Evolutionary conservation across 2,888 invertebrate genomes (phyloP), one percentile per base, ranked within the genome.

Genomic region (Dasypogon diadema): DNA sequence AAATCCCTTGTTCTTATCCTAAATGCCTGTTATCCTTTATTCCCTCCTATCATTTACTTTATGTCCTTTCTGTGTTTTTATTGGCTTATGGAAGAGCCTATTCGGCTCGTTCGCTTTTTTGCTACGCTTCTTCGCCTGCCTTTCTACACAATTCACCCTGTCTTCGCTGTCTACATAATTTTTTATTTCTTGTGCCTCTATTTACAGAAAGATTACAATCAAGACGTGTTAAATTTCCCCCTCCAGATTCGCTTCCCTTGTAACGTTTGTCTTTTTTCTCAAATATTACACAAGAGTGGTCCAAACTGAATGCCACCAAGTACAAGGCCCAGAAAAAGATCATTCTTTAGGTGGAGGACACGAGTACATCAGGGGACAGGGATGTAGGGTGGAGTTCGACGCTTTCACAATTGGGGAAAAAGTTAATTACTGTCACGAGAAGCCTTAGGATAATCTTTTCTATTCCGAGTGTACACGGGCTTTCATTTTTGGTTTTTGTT

Each of bases 121-220:
- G 2, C 18, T 5, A 12, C 12, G 30, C 8, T 30, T 30, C 30
- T 8, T 12, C 21, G 8, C 48, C 48, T 21, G 14, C 12, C 12
- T 51, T 16, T 51, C 2, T 18, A n/a, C 21, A 6, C 21, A 21
- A 21, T 51, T 51, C 51, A 12, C 21, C 18, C 51, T 51, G 51
- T 51, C 51, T 16, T 21, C 51, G 18, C 18, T 51, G 51, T 51
- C 51, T 51, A 51, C 51, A 51, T 51, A 16, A 21, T 51, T 51
- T 51, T 51, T 51, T 51, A 51, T 51, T 21, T n/a, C 10, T 42
- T 8, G 2, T 2, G 2, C 16, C 18, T 51, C 18, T 51, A 16
- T 51, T 51, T 51, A 51, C 51, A 51, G 21, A 51, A 16, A 51
- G 51, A 51, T 51, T 51, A 51, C 51, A 51, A 51, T 51, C 51